Percentiles rank a stretch among this genome's conserved stretches.
phyloP scores from a whole-genome alignment of 2,797 vertebrate species.

The Adrianichthys oophorus region DNA sequence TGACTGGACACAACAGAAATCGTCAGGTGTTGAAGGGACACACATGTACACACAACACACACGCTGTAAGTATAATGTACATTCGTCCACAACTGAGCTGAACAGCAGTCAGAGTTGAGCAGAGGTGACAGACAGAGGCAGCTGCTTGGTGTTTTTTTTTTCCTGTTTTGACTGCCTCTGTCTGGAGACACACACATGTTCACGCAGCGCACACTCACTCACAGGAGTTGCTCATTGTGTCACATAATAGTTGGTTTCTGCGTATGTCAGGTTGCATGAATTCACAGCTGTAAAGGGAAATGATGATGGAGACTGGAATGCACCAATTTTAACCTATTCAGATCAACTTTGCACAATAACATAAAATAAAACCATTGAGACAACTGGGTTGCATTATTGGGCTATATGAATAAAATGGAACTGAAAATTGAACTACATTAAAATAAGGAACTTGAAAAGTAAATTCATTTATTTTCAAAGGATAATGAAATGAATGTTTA shows the following conservation, averaged over 20 bases:
- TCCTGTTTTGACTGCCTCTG: slow-evolving; percentile 71
- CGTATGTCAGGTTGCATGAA: slow-evolving; percentile 34
- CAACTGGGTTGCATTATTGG: no score
- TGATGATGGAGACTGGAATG: slow-evolving; percentile 1
- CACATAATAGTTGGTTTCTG: slow-evolving; percentile 40
- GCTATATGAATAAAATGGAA: no score
- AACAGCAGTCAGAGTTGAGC: slow-evolving; percentile 49
- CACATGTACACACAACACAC: slow-evolving; percentile 5
- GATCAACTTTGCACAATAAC: no score
- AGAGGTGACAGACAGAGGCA: slow-evolving; percentile 59
- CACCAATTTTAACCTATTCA: slow-evolving; percentile 5
- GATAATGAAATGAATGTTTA: no score
- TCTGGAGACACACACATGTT: slow-evolving; percentile 33
- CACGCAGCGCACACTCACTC: slow-evolving; percentile 8
- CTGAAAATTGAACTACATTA: no score
- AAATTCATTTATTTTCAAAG: no score
- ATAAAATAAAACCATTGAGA: no score
- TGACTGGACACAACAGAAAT: slow-evolving; percentile 41
- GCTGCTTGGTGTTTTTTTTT: slow-evolving; percentile 50
- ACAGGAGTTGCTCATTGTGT: slow-evolving; percentile 23
- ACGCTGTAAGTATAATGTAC: neutral
- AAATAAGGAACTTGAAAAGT: no score
- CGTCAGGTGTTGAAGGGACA: slow-evolving; percentile 53
- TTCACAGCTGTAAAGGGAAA: slow-evolving; percentile 5
- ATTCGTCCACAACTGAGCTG: slow-evolving; percentile 1